Evolutionary conservation across 2,113 vertebrate species (phyloP).

Genomic region (Sphaerodactylus townsendi): DNA sequence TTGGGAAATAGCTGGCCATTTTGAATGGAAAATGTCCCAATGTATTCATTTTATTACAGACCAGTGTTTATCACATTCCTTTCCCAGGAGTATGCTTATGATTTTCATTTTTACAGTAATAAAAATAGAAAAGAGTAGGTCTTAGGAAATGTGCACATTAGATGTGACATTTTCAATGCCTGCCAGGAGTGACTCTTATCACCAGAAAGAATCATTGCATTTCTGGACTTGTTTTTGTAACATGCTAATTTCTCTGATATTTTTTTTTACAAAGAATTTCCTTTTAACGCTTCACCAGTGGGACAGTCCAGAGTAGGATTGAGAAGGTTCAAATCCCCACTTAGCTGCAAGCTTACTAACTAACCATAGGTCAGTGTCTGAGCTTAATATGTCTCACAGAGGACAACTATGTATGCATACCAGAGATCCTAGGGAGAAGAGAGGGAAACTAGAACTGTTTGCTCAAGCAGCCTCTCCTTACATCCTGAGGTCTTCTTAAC

Average conservation of each 20-base stretch:
- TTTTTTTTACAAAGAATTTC: neutral
- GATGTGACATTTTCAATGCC: conserved; percentile 53
- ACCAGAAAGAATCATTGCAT: neutral
- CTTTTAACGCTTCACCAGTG: neutral
- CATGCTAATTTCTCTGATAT: neutral
- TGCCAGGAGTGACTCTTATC: conserved; percentile 29
- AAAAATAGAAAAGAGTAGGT: conserved; percentile 48
- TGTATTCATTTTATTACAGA: conserved; percentile 70
- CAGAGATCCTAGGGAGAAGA: too few species aligned
- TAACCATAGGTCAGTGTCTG: too few species aligned
- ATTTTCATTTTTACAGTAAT: conserved; percentile 60
- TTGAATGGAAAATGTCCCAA: conserved; percentile 75
- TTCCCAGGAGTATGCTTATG: conserved; percentile 62
- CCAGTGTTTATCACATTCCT: conserved; percentile 70
- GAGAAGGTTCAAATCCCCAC: too few species aligned
- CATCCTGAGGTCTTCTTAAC: too few species aligned
- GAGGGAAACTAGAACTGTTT: too few species aligned
- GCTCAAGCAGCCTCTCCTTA: too few species aligned
- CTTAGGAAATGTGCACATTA: conserved; percentile 42
- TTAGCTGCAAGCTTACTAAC: too few species aligned
- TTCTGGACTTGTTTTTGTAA: neutral
- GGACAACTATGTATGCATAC: too few species aligned
- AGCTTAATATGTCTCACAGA: too few species aligned
- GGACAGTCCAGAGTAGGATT: too few species aligned
- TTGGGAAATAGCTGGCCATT: conserved; percentile 65